Conservation (phyloP, 2,888 invertebrate species). For the Steinernema hermaphroditum region DNA sequence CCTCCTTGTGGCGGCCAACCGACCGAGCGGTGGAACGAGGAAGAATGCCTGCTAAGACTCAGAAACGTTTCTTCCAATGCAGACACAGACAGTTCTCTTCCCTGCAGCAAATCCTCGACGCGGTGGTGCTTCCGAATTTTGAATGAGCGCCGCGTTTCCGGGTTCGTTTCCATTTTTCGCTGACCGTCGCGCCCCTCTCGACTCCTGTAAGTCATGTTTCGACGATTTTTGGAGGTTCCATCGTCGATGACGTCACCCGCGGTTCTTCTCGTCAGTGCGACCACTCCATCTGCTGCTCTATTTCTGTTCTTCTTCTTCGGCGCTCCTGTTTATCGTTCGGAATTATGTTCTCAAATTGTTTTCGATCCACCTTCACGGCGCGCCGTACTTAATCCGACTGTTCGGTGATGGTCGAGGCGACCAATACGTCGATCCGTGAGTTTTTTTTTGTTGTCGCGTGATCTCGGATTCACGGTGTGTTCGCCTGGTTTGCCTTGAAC, state of each 20-base stretch:
- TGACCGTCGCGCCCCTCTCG: neutral
- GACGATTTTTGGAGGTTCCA: conserved; percentile 27
- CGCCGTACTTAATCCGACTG: conserved; percentile 10
- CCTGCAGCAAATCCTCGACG: no score
- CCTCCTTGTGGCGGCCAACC: no score
- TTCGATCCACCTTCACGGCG: conserved; percentile 9
- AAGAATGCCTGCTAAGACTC: no score
- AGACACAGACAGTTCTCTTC: no score
- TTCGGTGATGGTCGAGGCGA: neutral
- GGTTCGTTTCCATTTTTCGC: neutral
- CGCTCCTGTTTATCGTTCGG: conserved; percentile 1
- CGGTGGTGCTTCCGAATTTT: no score
- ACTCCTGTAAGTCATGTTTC: conserved; percentile 2
- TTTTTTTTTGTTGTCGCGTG: neutral
- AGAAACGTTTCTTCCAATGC: no score
- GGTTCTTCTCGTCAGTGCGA: neutral
- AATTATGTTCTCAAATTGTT: conserved; percentile 12
- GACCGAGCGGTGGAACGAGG: no score
- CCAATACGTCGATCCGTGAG: neutral
- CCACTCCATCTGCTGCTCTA: conserved; percentile 19
- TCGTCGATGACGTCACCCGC: conserved; percentile 18
- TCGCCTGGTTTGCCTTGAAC: neutral
- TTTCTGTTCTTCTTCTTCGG: conserved; percentile 13
- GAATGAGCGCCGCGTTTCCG: neutral
- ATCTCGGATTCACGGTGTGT: neutral